Evolutionary conservation across 2,113 vertebrate genomes (phyloP).

Genomic region (Lanius collurio): DNA sequence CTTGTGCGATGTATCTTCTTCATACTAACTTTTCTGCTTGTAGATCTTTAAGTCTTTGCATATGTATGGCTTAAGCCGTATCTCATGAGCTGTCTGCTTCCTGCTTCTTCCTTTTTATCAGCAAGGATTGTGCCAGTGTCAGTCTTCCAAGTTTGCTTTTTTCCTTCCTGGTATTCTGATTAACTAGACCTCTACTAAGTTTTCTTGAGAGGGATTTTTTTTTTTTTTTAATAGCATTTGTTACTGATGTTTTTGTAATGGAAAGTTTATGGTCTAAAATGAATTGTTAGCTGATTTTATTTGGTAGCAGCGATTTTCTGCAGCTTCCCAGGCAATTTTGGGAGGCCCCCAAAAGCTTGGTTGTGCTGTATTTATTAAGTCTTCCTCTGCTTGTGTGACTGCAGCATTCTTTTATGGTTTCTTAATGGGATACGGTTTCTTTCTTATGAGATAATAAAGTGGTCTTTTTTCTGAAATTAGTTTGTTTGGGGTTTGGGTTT

Average conservation of each 20-base stretch:
- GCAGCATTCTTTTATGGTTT: neutral
- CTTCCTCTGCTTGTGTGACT: neutral
- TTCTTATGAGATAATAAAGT: neutral
- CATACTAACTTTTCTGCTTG: neutral
- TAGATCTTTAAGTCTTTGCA: neutral
- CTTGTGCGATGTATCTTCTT: neutral
- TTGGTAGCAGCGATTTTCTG: slow-evolving; percentile 9
- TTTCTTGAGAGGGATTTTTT: neutral
- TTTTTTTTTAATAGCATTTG: neutral
- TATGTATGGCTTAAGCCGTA: neutral
- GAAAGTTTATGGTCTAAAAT: slow-evolving; percentile 11
- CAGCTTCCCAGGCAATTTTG: neutral
- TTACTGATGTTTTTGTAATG: neutral
- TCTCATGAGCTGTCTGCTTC: neutral
- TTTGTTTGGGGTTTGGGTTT: neutral
- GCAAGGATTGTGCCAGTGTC: neutral
- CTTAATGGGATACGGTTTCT: neutral
- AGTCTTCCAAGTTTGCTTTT: slow-evolving; percentile 8
- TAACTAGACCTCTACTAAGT: neutral
- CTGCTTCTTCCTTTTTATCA: slow-evolving; percentile 23
- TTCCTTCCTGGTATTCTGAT: slow-evolving; percentile 28
- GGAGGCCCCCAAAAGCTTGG: neutral
- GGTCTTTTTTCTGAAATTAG: neutral
- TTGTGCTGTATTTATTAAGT: neutral
- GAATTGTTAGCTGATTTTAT: slow-evolving; percentile 25